Base-by-base conservation (phyloP, 2,113 vertebrate genomes). In the Cathartes aura region DNA sequence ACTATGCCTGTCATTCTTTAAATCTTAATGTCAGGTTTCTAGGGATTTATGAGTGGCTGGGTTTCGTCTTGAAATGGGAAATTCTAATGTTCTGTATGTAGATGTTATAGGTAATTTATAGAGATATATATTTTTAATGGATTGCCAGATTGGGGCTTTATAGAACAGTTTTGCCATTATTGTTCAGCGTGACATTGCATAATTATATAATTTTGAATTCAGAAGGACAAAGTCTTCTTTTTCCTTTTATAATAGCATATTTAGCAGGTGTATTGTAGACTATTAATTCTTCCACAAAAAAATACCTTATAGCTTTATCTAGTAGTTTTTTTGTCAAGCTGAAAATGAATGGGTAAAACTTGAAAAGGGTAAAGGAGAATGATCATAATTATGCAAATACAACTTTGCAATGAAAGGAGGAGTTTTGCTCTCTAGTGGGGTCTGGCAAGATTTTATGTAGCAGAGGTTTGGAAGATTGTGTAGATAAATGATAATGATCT, bases 351-450 rank as follows among this genome's bases (percentile, higher is more conserved):
- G 36, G 21, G 55, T 93, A 67, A 81, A 83, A 59, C 21, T 59
- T 93, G 63, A 89, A 89, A 84, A 11, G 13, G 12, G 6, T 67
- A 71, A 93, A 82, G 52, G n/a, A 89, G 21, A 76, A 70, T 59
- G 50, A 63, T 90, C 42, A 59, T 55, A 93, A 94, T 94, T 93
- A 89, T 87, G 55, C 43, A 94, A 90, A 95, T 93, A 36, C 30
- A 90, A 52, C 42, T 80, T 90, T 36, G 12, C 59, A 83, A 66
- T 59, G 55, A 74, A 89, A 71, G 45, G 50, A 92, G 64, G 29
- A 84, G 38, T 23, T 92, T 89, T 90, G 5, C 55, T 92, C 17
- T 89, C 72, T 47, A 19, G 75, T 52, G 50, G 73, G 15, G 34
- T 74, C 72, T 89, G 75, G 30, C n/a, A 78, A 56, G 59, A 62